Base-by-base conservation (phyloP, 2,113 vertebrate genomes). In the Haplochromis burtoni region DNA sequence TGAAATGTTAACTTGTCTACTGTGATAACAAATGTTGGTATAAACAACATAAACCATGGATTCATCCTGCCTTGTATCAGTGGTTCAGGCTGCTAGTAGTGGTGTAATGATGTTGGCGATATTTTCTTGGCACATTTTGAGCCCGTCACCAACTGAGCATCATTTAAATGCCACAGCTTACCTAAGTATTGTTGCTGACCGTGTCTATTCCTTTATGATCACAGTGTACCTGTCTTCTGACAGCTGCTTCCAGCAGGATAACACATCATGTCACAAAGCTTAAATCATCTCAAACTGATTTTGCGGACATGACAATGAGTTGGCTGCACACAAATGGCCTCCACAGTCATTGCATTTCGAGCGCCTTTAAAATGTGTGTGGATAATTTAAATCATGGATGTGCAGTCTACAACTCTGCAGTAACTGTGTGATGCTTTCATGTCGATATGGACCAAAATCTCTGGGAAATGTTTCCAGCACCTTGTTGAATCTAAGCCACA, bases 161-260 rank as follows among this genome's bases (percentile, higher is more conserved):
- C 68, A 26, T 47, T 47, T 47, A 73, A 29, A 47, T 73, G 68
- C 68, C 68, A 29, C 40, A 73, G 68, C 68, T 17, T 73, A 47
- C 68, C 21, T 73, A 24, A 47, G 40, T 29, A 73, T 73, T 73
- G 68, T 3, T 73, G 38, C 68, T 47, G 68, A 73, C 40, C 21
- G 2, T 73, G 38, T 17, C 68, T 26, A 26, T 76, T 45, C 40
- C 40, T 76, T 76, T 12, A 29, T 19, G 14, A 76, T 26, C 40
- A 76, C 68, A 76, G 14, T 5, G 68, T 8, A 19, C 40, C 1
- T 14, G 8, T 73, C 68, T 45, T 73, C 40, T 45, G 68, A 47
- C 21, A 14, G 68, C 68, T 73, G 68, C 68, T 73, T 73, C 40
- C 68, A 73, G 68, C 68, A 76, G 68, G 40, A 76, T 29, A 76